These are phyloP conservation scores for Trichomalopsis sarcophagae DNA, from an alignment of 1,140 invertebrate species.

Conservation along the genomic window DNA sequence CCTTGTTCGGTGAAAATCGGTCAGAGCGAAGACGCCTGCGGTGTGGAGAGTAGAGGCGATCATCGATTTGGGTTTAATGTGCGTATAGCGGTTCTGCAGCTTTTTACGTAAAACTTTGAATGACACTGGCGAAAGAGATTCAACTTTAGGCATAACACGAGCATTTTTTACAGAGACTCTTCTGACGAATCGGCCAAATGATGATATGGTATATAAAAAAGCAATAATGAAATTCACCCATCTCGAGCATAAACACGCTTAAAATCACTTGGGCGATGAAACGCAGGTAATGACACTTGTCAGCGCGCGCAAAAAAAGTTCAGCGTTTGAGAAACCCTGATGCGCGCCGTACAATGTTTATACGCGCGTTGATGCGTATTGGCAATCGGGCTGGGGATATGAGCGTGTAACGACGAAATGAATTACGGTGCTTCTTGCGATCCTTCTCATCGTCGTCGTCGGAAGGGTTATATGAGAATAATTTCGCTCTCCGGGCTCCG, in stretches of 20 bases:
- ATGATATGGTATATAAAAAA: no score
- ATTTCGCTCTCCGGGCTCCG: slow-evolving; percentile 52
- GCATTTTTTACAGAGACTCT: neutral
- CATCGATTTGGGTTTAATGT: no score
- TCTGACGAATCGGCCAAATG: no score
- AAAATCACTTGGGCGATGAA: neutral
- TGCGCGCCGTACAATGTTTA: slow-evolving; percentile 53
- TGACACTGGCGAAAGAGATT: neutral
- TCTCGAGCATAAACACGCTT: neutral
- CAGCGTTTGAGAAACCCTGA: slow-evolving; percentile 57
- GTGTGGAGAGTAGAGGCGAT: neutral
- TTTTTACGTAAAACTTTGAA: neutral
- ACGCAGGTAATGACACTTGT: slow-evolving; percentile 12
- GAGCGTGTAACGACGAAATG: slow-evolving; percentile 62
- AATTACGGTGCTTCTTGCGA: slow-evolving; percentile 56
- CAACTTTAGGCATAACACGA: neutral
- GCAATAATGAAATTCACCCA: no score
- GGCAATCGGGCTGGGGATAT: slow-evolving; percentile 59
- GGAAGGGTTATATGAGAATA: slow-evolving; percentile 57
- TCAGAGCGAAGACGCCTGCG: slow-evolving; percentile 10
- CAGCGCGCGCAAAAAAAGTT: neutral
- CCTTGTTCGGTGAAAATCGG: slow-evolving; percentile 40
- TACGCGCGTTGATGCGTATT: slow-evolving; percentile 54
- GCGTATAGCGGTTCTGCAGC: neutral
- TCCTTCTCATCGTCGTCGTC: neutral